phyloP scores from a whole-genome alignment of 1,140 invertebrate genomes.

The Brachionus koreanus region DNA sequence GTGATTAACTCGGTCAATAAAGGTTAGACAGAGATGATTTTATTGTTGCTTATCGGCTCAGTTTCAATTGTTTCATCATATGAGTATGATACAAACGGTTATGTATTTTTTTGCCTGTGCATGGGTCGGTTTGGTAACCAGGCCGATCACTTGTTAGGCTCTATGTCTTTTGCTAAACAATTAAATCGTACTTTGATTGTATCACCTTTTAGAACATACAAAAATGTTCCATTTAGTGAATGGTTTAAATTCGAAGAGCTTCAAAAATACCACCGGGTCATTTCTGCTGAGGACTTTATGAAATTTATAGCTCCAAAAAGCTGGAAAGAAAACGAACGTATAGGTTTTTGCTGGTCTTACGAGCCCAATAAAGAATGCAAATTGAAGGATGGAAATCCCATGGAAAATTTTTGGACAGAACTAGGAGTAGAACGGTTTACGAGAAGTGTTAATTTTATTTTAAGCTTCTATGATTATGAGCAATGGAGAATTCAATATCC shows the following conservation, averaged over 20 bases:
- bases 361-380: slow-evolving; percentile 67
- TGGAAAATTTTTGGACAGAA: slow-evolving; percentile 96
- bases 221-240: slow-evolving; percentile 82
- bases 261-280: slow-evolving; percentile 73
- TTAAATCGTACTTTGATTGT: slow-evolving; percentile 83
- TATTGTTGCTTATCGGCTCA: background rate
- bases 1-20: background rate
- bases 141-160: slow-evolving; percentile 87
- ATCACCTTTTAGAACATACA: slow-evolving; percentile 67
- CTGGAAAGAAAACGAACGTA: slow-evolving; percentile 77
- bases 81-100: slow-evolving; percentile 65
- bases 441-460: slow-evolving; percentile 85
- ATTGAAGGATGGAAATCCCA: slow-evolving; percentile 96
- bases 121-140: slow-evolving; percentile 95
- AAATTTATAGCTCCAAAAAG: slow-evolving; percentile 69
- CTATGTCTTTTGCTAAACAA: slow-evolving; percentile 80
- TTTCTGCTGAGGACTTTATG: slow-evolving; percentile 90
- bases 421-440: slow-evolving; percentile 78
- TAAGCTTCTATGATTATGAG: slow-evolving; percentile 74
- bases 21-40: background rate
- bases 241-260: slow-evolving; percentile 82
- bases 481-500: slow-evolving; percentile 63
- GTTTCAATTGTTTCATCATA: background rate
- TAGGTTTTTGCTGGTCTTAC: slow-evolving; percentile 60
- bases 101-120: slow-evolving; percentile 81